Evolutionary conservation across 2,797 vertebrate species (phyloP), one percentile per base, ranked within the genome.

Genomic region (Pseudopleuronectes americanus): DNA sequence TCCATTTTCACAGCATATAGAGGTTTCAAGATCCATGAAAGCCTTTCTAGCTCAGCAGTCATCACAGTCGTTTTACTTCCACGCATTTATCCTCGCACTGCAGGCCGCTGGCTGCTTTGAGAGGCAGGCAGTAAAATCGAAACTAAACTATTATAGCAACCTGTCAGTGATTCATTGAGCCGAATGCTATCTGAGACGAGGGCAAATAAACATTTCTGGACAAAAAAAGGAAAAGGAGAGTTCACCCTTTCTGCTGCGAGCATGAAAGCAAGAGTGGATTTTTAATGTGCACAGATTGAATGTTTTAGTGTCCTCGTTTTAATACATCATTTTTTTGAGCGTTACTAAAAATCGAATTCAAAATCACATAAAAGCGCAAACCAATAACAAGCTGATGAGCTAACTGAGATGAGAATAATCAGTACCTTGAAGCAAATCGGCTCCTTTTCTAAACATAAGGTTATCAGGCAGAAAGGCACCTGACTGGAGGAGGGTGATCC

Each of bases 1-100:
- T 57, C 4, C 14, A 41, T 56, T 49, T 76, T 57, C 71, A 61
- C 31, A 55, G 65, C 14, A 54, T 19, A 22, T 8, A 52, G 8
- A 41, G 49, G 51, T 61, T 61, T 68, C 1, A 38, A 49, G 22
- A 33, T 51, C 10, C 43, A 56, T 31, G 8, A n/a, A 64, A 54
- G 31, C 22, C 23, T 69, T 63, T 62, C 21, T 23, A 56, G 59
- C 43, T 54, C 13, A 53, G 53, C 31, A 55, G 61, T n/a, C 31
- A 21, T 21, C 38, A 41, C 45, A 24, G 60, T 21, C 2, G 24
- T 56, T 6, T 55, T 49, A 62, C 68, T 14, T 52, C 51, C 19
- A 6, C 36, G 14, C 17, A 9, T 24, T 55, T 63, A 62, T 66
- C 59, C 26, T 33, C 1, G 1, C n/a, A 17, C 31, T 62, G 53